Conservation (phyloP, 2,888 invertebrate species). For the Spisula subtruncata region DNA sequence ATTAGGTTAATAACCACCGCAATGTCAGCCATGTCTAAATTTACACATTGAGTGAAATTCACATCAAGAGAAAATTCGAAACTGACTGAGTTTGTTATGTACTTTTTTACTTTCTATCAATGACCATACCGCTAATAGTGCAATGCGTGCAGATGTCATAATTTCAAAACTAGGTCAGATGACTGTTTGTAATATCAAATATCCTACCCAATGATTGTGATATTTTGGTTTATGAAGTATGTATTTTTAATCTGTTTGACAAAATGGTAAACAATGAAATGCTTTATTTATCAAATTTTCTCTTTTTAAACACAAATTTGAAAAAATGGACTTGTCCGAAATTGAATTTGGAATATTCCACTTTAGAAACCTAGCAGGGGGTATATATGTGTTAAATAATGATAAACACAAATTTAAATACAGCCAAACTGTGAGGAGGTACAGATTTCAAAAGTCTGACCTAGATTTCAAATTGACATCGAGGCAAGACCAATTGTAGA, state of each 20-base stretch:
- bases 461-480: constrained; percentile 20
- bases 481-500: constrained; percentile 21
- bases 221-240: too few relatives aligned
- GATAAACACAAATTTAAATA: not conserved
- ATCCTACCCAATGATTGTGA: too few relatives aligned
- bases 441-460: constrained; percentile 24
- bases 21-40: not conserved
- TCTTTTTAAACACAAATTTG: not conserved
- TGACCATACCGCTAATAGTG: too few relatives aligned
- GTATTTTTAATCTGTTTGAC: too few relatives aligned
- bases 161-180: too few relatives aligned
- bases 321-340: not conserved
- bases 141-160: too few relatives aligned
- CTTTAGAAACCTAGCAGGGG: not conserved
- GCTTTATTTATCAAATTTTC: not conserved
- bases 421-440: not conserved
- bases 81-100: not conserved
- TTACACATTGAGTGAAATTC: not conserved
- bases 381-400: not conserved
- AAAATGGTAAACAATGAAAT: too few relatives aligned
- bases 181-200: too few relatives aligned
- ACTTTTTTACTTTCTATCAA: too few relatives aligned
- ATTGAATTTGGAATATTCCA: constrained; percentile 9
- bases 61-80: not conserved
- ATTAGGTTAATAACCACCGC: constrained; percentile 7